Evolutionary conservation across 2,888 invertebrate genomes (phyloP), one percentile per base, ranked within the genome.

Genomic region (Lasioglossum marginatum): DNA sequence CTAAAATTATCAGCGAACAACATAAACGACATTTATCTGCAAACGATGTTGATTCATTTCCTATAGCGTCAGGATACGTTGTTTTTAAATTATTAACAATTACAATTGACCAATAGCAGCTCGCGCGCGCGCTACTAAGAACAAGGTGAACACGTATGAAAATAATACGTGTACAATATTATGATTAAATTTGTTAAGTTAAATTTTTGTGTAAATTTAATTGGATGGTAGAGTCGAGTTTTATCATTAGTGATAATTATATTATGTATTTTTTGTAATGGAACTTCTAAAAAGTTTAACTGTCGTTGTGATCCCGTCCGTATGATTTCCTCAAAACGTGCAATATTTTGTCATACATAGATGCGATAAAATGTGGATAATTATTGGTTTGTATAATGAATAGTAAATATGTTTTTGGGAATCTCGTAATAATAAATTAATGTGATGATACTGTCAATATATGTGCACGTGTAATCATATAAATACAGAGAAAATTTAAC

Each of bases 261-360:
- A 5, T 14, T 60, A 27, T 27, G 12, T n/a, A n/a, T 5, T 60
- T 14, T 12, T 14, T 60, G 16, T 60, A 16, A 60, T 60, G 27
- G 14, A 27, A 60, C 27, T 14, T 60, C 66, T 4, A 66, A 45
- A 34, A n/a, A 77, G 2, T 40, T 27, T 14, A 70, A 23, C 4
- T 60, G 40, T 71, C n/a, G 57, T 34, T 52, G 19, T 5, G 52
- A 76, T 76, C 16, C 12, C 23, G n/a, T n/a, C 27, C 23, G 4
- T 34, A 43, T 52, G 16, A 70, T 72, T 81, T 72, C 37, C 45
- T 48, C 34, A 31, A 63, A 5, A 16, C n/a, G n/a, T 57, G 57
- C 12, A 57, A 57, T 23, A 57, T n/a, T 57, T 57, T 57, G 23
- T 52, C 10, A 52, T 52, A 57, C 57, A n/a, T 81, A 8, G 19